Evolutionary conservation across 1,140 invertebrate genomes (phyloP).

Genomic region (Macrosteles quadrilineatus): DNA sequence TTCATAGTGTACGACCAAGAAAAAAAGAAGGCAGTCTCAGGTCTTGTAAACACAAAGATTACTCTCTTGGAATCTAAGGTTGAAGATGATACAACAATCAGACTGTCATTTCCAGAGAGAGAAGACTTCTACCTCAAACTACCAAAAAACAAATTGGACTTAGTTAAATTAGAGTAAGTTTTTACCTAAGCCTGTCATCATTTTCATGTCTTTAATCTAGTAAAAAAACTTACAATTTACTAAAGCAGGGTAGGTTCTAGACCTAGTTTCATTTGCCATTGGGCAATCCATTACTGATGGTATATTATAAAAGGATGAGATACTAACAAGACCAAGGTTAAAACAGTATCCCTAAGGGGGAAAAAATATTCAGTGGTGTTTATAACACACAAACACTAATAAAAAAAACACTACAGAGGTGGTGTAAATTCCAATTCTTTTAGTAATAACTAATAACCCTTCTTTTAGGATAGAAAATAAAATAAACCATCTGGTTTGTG

Average conservation of each 20-base stretch:
- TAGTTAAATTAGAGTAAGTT: slow-evolving; percentile 7
- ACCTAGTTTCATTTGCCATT: background rate
- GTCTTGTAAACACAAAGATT: slow-evolving; percentile 23
- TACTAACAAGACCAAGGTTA: background rate
- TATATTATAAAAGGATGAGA: background rate
- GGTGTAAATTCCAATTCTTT: too few relatives aligned
- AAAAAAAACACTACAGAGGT: too few relatives aligned
- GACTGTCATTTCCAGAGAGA: slow-evolving; percentile 21
- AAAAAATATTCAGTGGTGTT: too few relatives aligned
- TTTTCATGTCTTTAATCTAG: background rate
- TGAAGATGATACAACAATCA: background rate
- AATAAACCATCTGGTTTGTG: too few relatives aligned
- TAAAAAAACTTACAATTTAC: background rate
- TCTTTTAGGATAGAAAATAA: too few relatives aligned
- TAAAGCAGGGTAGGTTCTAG: background rate
- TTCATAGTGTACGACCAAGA: slow-evolving; percentile 21
- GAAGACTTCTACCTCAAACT: slow-evolving; percentile 1
- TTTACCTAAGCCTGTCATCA: background rate
- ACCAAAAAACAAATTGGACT: background rate
- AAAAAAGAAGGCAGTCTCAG: slow-evolving; percentile 2
- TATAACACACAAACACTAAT: too few relatives aligned
- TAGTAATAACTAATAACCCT: too few relatives aligned
- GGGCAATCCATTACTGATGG: background rate
- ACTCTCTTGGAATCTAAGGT: background rate
- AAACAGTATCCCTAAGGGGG: background rate